Evolutionary conservation across 2,888 invertebrate species (phyloP), one percentile per base, ranked within the genome.

Genomic region (Idaea dimidiata): DNA sequence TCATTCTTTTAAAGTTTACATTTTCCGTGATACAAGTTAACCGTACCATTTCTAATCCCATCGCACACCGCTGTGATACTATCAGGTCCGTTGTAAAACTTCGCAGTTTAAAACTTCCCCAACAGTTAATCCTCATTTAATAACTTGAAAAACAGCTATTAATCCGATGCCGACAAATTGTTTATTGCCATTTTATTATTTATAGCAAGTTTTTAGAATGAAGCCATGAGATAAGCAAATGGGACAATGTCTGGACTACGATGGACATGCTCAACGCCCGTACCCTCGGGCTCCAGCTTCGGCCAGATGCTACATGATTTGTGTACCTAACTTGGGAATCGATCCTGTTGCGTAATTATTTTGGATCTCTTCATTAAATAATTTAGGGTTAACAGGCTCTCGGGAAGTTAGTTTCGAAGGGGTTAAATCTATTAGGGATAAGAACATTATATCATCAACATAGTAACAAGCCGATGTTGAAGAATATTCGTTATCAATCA

Each of bases 151-250:
- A 61, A 60, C 62, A 57, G 53, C 54, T 61, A 62, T 62, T 62
- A 65, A 60, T 61, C 57, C 61, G 57, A 57, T 62, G 58, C 63
- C 61, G 58, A 63, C 64, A 71, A 71, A 69, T 71, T 69, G 66
- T 67, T 69, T 68, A 68, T 65, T 69, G 63, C 68, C 60, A 64
- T 66, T 71, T 69, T 68, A 66, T 67, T 72, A 69, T 67, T 70
- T 69, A 70, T 70, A 62, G 67, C 57, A 56, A 55, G 58, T 62
- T 64, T 64, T 57, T 33, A 53, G 61, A 63, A 66, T 59, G 65
- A 61, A 59, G 57, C 33, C 55, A 17, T 18, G 58, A 32, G 61
- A 57, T 59, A 62, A 60, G 57, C 59, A 16, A 57, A 18, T 61
- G 33, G 24, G 14, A 53, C 32, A 55, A 60, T 58, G 58, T 56